Conservation (phyloP, 2,888 invertebrate species). For the Steinernema carpocapsae region DNA sequence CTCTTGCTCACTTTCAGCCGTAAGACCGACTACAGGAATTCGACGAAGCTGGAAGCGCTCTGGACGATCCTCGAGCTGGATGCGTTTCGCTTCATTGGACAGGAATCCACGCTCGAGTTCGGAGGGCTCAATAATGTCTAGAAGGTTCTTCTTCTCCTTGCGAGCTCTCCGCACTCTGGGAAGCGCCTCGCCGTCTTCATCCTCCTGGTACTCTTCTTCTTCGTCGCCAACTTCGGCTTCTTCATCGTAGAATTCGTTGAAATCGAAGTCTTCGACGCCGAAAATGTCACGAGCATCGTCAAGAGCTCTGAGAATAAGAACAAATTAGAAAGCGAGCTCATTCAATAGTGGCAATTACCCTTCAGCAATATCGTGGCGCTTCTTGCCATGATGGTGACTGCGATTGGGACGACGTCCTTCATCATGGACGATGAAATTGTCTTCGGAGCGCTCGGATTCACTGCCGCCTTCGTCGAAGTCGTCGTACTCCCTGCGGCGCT, state of each 20-base stretch:
- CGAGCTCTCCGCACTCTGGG: slow-evolving; percentile 43
- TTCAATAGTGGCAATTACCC: slow-evolving; percentile 12
- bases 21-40: slow-evolving; percentile 48
- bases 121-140: slow-evolving; percentile 81
- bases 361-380: slow-evolving; percentile 24
- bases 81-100: slow-evolving; percentile 89
- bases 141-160: slow-evolving; percentile 53
- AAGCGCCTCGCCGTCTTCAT: slow-evolving; percentile 67
- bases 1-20: slow-evolving; percentile 74
- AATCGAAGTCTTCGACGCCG: slow-evolving; percentile 88
- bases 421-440: slow-evolving; percentile 34
- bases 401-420: slow-evolving; percentile 26
- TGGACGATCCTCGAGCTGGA: slow-evolving; percentile 72
- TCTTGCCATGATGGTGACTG: slow-evolving; percentile 1
- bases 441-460: slow-evolving; percentile 28
- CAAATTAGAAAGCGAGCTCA: slow-evolving; percentile 4
- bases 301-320: slow-evolving; percentile 47
- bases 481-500: slow-evolving; percentile 37
- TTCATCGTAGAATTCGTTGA: slow-evolving; percentile 71
- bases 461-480: slow-evolving; percentile 33
- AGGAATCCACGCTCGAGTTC: slow-evolving; percentile 94
- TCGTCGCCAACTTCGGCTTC: slow-evolving; percentile 65
- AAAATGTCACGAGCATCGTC: slow-evolving; percentile 95
- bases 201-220: slow-evolving; percentile 73
- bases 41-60: slow-evolving; percentile 72